phyloP scores from a whole-genome alignment of 1,140 invertebrate genomes.

The Lanistes nyassanus region DNA sequence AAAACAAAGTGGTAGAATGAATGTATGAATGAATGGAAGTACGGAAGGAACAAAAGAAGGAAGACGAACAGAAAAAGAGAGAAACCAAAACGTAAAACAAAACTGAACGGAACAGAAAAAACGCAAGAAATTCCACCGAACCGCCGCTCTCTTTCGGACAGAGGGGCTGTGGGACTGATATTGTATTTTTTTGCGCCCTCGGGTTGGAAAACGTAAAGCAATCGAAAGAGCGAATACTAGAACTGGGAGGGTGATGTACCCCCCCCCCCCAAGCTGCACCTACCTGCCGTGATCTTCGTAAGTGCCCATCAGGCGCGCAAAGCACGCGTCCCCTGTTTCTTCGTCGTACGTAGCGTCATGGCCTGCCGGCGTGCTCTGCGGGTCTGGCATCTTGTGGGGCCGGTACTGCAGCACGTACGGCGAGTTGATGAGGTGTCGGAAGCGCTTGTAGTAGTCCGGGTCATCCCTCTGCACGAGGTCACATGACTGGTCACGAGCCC shows the following conservation, averaged over 20 bases:
- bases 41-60: too few relatives aligned
- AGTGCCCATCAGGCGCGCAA: slow-evolving; percentile 48
- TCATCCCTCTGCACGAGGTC: slow-evolving; percentile 28
- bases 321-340: slow-evolving; percentile 48
- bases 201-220: too few relatives aligned
- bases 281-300: slow-evolving; percentile 25
- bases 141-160: too few relatives aligned
- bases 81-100: too few relatives aligned
- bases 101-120: background rate
- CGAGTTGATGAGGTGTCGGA: slow-evolving; percentile 39
- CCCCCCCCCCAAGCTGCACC: background rate
- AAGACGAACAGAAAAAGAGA: too few relatives aligned
- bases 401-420: slow-evolving; percentile 45
- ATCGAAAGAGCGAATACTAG: too few relatives aligned
- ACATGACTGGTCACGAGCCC: background rate
- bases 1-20: background rate
- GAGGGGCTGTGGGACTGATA: too few relatives aligned
- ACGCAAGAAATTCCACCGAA: background rate
- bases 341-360: slow-evolving; percentile 42
- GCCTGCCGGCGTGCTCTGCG: slow-evolving; percentile 24
- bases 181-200: too few relatives aligned
- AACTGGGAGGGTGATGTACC: too few relatives aligned
- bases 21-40: too few relatives aligned
- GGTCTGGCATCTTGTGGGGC: slow-evolving; percentile 27
- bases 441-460: slow-evolving; percentile 40